A percentile compares a stretch with the other conserved stretches of the same genome.
These are phyloP conservation scores for Xenopus laevis DNA, from an alignment of 2,113 vertebrate species.

Conservation along the genomic window DNA sequence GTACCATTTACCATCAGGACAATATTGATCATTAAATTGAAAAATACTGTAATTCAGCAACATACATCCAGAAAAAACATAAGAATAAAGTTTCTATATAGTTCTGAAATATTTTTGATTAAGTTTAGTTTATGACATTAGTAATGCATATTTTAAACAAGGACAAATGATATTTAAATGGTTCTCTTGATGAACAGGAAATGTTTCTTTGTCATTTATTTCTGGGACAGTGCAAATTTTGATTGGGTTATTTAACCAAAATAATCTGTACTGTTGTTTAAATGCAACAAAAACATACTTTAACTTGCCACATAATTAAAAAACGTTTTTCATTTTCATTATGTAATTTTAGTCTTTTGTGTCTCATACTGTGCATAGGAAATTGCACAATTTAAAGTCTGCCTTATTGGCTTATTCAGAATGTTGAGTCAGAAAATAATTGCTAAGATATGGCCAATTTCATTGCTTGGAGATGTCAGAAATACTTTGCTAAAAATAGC, in stretches of 20 bases:
- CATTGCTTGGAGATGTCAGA: constrained; percentile 24
- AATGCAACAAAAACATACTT: not conserved
- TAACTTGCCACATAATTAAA: not conserved
- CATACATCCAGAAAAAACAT: too few relatives aligned
- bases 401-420: too few relatives aligned
- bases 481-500: not conserved
- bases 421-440: constrained; percentile 57
- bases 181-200: not conserved
- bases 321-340: constrained; percentile 25
- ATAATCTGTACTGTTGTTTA: not conserved
- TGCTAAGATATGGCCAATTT: constrained; percentile 53
- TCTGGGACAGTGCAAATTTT: not conserved
- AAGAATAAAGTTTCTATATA: too few relatives aligned
- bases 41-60: too few relatives aligned
- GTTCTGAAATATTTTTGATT: too few relatives aligned
- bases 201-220: not conserved
- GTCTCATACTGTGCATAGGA: constrained; percentile 34
- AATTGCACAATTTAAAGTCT: constrained; percentile 40
- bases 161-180: not conserved
- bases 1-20: too few relatives aligned
- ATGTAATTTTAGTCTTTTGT: constrained; percentile 45
- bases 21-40: too few relatives aligned
- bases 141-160: not conserved
- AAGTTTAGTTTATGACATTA: too few relatives aligned
- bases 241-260: not conserved